Conservation (phyloP, 2,797 vertebrate genomes). For the Ceryle rudis region DNA sequence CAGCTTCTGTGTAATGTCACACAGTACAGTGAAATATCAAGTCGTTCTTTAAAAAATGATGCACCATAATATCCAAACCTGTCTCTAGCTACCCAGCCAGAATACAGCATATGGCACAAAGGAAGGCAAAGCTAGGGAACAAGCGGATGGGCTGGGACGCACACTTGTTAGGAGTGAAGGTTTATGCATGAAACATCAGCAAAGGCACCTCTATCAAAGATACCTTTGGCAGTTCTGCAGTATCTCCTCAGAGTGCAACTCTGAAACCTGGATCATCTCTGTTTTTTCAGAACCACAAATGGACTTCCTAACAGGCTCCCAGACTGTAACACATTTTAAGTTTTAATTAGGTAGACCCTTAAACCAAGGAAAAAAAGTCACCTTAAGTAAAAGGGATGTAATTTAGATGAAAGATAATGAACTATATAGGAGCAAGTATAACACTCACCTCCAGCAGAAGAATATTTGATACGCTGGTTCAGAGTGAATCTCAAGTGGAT, state of each 20-base stretch:
- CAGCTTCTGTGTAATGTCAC: neutral
- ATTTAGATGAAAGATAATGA: neutral
- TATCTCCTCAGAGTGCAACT: neutral
- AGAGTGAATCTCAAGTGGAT: neutral
- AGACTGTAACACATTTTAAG: neutral
- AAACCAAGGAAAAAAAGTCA: neutral
- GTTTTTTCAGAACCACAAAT: neutral
- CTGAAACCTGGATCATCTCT: neutral
- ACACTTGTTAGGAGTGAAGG: accelerated
- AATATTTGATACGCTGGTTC: neutral
- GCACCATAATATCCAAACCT: neutral
- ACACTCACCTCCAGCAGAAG: neutral
- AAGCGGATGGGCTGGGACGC: neutral
- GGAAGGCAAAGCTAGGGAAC: neutral
- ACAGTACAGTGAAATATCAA: neutral
- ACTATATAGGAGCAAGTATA: neutral
- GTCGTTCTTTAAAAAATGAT: neutral
- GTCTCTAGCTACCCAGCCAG: neutral
- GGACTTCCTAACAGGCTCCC: neutral
- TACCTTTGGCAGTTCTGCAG: neutral
- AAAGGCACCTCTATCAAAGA: neutral
- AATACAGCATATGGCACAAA: neutral
- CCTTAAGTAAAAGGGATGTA: neutral
- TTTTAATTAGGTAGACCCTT: neutral
- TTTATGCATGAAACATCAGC: neutral